Conservation (phyloP, 2,113 vertebrate species). For the Thermophis baileyi region DNA sequence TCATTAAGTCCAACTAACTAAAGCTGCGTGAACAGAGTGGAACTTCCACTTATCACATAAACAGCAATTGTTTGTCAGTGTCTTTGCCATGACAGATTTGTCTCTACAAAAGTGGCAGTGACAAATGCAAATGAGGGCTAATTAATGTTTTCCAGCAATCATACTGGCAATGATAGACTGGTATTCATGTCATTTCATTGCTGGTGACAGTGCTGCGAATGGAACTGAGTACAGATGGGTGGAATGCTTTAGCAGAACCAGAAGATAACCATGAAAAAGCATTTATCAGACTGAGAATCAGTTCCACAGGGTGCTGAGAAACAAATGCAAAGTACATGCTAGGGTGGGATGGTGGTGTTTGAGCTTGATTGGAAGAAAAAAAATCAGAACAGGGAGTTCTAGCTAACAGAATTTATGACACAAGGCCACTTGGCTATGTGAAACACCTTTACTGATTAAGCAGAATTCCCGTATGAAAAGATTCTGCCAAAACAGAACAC, state of each 20-base stretch:
- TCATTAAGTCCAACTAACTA: neutral
- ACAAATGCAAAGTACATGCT: neutral
- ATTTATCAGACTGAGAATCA: slow-evolving; percentile 45
- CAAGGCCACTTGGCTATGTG: neutral
- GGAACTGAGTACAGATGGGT: slow-evolving; percentile 62
- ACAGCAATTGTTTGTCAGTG: slow-evolving; percentile 54
- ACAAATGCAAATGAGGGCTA: slow-evolving; percentile 71
- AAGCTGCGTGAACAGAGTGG: neutral
- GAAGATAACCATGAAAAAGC: slow-evolving; percentile 35
- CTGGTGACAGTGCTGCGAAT: slow-evolving; percentile 67
- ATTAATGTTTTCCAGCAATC: slow-evolving; percentile 69
- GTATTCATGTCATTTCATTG: slow-evolving; percentile 68
- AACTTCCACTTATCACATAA: slow-evolving; percentile 60
- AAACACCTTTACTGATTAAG: neutral
- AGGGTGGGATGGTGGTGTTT: neutral
- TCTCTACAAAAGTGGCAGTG: slow-evolving; percentile 60
- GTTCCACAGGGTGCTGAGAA: slow-evolving; percentile 37
- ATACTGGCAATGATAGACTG: slow-evolving; percentile 61
- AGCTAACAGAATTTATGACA: neutral
- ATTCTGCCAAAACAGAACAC: neutral
- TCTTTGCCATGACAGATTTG: slow-evolving; percentile 62
- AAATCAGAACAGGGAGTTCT: accelerated
- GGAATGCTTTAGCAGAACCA: slow-evolving; percentile 56
- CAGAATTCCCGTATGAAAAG: neutral
- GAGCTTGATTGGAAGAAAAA: neutral